These are phyloP conservation scores for Lobophora halterata DNA, from an alignment of 2,888 invertebrate species.

Conservation along the genomic window DNA sequence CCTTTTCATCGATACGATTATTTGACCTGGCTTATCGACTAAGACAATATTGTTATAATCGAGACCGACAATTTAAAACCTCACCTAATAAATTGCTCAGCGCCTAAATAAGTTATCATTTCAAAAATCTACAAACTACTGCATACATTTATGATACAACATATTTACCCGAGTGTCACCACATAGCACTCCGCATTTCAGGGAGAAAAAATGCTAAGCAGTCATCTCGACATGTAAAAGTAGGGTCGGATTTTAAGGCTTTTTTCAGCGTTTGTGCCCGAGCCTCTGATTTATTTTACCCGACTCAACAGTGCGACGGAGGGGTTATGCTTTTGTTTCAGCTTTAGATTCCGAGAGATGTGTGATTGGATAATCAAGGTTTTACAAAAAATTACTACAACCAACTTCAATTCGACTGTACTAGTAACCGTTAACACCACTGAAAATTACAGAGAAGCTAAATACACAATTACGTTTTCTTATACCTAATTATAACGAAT, in stretches of 20 bases:
- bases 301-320: constrained; percentile 2
- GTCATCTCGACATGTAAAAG: constrained; percentile 37
- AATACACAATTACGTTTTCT: too few species aligned
- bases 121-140: neutral
- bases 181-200: constrained; percentile 31
- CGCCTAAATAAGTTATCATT: too few species aligned
- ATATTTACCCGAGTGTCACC: constrained; percentile 22
- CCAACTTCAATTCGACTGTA: too few species aligned
- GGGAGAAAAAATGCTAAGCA: constrained; percentile 44
- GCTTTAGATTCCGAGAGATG: neutral
- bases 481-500: too few species aligned
- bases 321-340: neutral
- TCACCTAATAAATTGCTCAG: too few species aligned
- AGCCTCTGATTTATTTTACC: constrained; percentile 11
- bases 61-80: too few species aligned
- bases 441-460: too few species aligned
- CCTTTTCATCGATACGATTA: too few species aligned
- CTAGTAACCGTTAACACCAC: too few species aligned
- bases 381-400: neutral
- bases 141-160: too few species aligned
- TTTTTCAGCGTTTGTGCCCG: constrained; percentile 28
- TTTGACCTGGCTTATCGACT: too few species aligned
- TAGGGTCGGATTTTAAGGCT: constrained; percentile 35
- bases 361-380: neutral
- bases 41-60: too few species aligned